These are phyloP conservation scores for Argyresthia albistria DNA, from an alignment of 2,888 invertebrate species.

Conservation along the genomic window DNA sequence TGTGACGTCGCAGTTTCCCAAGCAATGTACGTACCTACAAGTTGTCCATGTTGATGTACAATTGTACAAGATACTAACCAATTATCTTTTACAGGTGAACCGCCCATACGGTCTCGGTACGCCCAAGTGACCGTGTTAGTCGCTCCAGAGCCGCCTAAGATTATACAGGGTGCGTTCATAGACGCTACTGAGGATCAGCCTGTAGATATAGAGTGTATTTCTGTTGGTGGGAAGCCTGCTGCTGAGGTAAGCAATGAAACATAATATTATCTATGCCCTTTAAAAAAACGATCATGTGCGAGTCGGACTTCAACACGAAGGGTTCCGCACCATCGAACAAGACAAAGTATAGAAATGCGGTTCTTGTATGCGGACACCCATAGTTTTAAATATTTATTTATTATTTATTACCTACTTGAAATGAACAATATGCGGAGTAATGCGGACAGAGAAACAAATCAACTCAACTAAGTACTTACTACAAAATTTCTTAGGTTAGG, in stretches of 20 bases:
- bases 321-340: too few species aligned
- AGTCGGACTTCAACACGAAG: too few species aligned
- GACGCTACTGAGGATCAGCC: conserved; percentile 87
- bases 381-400: too few species aligned
- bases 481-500: too few species aligned
- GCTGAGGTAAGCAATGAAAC: conserved; percentile 79
- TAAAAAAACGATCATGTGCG: too few species aligned
- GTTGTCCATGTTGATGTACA: background rate
- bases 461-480: too few species aligned
- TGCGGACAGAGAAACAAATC: too few species aligned
- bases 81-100: conserved; percentile 52
- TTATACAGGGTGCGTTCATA: conserved; percentile 81
- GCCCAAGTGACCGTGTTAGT: conserved; percentile 86
- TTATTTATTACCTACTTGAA: too few species aligned
- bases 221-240: conserved; percentile 88
- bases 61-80: background rate
- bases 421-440: too few species aligned
- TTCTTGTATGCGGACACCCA: too few species aligned
- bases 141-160: conserved; percentile 87
- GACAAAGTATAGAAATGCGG: too few species aligned
- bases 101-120: conserved; percentile 81
- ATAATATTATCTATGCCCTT: too few species aligned
- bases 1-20: background rate
- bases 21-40: background rate
- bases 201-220: conserved; percentile 86